phyloP scores from a whole-genome alignment of 2,113 vertebrate species.

The Python bivittatus region DNA sequence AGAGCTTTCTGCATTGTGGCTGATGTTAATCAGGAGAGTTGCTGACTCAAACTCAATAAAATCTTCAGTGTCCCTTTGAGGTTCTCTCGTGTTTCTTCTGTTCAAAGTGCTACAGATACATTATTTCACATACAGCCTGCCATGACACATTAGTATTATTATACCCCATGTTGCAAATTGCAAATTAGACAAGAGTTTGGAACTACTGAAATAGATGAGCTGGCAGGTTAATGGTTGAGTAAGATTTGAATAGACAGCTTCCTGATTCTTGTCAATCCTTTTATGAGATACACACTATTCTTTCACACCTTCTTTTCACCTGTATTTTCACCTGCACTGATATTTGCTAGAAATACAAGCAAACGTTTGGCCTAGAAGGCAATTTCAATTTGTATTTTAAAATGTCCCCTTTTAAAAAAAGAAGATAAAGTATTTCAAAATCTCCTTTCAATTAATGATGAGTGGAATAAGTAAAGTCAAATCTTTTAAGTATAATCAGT shows the following conservation, averaged over 20 bases:
- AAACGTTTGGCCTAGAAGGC: background rate
- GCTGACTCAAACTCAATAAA: background rate
- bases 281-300: slow-evolving; percentile 25
- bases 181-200: background rate
- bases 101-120: background rate
- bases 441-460: slow-evolving; percentile 56
- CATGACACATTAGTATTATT: background rate
- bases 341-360: slow-evolving; percentile 30
- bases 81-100: background rate
- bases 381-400: background rate
- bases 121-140: background rate
- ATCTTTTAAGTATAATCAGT: background rate
- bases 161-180: background rate
- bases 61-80: background rate
- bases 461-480: slow-evolving; percentile 16
- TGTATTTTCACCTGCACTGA: background rate
- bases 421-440: slow-evolving; percentile 50
- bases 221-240: background rate
- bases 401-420: slow-evolving; percentile 38
- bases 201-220: background rate
- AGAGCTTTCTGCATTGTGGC: background rate
- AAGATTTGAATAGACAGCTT: background rate
- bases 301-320: too few species aligned
- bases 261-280: background rate
- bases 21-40: background rate